Base-by-base conservation (phyloP, 1,140 invertebrate species). In the Dinothrombium tinctorium region DNA sequence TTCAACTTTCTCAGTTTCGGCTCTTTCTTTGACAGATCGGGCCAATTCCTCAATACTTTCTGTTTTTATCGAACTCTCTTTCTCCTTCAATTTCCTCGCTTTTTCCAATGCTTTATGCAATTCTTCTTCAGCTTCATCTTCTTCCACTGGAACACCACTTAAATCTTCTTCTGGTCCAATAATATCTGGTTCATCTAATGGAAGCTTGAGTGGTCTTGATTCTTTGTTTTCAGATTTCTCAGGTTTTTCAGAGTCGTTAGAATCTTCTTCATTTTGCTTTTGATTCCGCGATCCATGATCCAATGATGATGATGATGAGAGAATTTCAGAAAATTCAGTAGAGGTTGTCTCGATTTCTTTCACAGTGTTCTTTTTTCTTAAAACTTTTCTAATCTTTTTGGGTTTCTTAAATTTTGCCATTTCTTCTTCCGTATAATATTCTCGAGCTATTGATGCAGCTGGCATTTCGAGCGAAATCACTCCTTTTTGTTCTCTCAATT, bases 401-500 rank as follows among this genome's bases (percentile, higher is more conserved):
- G 77, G 66, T 59, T 95, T 95, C 55, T 92, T 94, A 58, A 98
- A 87, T 54, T 72, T 43, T 42, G 51, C 42, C 56, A 86, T 61
- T 61, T 92, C 84, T 42, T 73, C 68, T 43, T 74, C 67, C 42
- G 77, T 80, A 46, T 77, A 77, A 59, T 89, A 95, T 57, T 95
- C 87, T 7, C 73, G 73, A 1, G 84, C 84, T 14, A 86, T 44
- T 50, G 69, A 71, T 11, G 71, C 65, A 47, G 69, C 66, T 14
- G 71, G 65, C 40, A 72, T 56, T 33, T 65, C 62, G 33, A 94
- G 60, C 7, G 68, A 69, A 61, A 81, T 77, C 46, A 48, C 49
- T 44, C 54, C 56, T 41, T 59, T 53, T 40, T 57, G 54, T 43
- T 58, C 49, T 36, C 55, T 51, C 7, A 63, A 42, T 44, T 57